Conservation (phyloP, 2,888 invertebrate genomes). For the Aelia acuminata region DNA sequence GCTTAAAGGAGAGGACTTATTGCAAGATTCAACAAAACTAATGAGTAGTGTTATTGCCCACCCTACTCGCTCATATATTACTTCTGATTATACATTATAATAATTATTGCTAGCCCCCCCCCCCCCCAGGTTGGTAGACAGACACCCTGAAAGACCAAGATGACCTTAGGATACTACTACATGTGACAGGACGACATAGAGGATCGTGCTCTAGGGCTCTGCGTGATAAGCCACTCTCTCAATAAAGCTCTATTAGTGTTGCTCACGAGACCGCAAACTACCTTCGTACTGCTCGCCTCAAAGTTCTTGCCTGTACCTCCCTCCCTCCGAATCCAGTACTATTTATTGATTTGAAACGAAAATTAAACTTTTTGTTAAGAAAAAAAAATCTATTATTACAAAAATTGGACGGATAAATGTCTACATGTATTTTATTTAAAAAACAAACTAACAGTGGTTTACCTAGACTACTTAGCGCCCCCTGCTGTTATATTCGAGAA, state of each 20-base stretch:
- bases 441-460: too few species aligned
- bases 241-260: slow-evolving; percentile 42
- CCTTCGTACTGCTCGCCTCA: not conserved
- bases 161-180: slow-evolving; percentile 17
- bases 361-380: not conserved
- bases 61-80: too few species aligned
- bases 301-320: not conserved
- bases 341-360: not conserved
- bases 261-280: slow-evolving; percentile 45
- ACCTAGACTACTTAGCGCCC: too few species aligned
- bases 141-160: not conserved
- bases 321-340: too few species aligned
- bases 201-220: not conserved
- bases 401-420: too few species aligned
- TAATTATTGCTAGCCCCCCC: too few species aligned
- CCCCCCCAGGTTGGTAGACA: not conserved
- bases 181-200: slow-evolving; percentile 39
- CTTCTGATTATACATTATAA: too few species aligned
- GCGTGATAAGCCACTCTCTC: slow-evolving; percentile 45
- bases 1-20: too few species aligned
- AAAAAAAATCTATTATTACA: not conserved
- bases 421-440: too few species aligned
- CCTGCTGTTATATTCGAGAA: too few species aligned
- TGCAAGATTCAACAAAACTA: too few species aligned
- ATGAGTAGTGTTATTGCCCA: too few species aligned